Percentiles rank a stretch among this genome's conserved stretches.
Conservation (phyloP, 2,888 invertebrate genomes). For the Acrobasis consociella region DNA sequence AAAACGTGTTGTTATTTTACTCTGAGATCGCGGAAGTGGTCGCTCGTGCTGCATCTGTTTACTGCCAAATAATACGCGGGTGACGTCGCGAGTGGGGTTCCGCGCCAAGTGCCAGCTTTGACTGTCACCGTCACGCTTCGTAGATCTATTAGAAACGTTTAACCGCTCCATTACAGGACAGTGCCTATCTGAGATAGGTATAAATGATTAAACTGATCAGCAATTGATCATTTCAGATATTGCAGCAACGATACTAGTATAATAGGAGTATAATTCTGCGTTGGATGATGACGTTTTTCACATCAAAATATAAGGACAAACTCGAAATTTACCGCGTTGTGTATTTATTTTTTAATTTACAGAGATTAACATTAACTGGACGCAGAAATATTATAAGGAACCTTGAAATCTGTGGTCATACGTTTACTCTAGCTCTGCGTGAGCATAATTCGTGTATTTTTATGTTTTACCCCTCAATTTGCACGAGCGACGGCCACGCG, state of each 20-base stretch:
- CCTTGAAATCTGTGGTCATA: neutral
- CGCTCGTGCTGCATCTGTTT: conserved; percentile 6
- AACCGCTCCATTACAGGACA: too few species aligned
- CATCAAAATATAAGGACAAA: too few species aligned
- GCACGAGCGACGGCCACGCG: neutral
- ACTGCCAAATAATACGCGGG: conserved; percentile 5
- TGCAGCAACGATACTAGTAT: too few species aligned
- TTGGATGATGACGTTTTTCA: too few species aligned
- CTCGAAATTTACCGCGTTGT: too few species aligned
- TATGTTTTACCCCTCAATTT: conserved; percentile 2
- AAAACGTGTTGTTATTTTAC: conserved; percentile 12
- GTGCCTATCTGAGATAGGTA: too few species aligned
- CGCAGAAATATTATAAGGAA: neutral
- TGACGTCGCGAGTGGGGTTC: neutral
- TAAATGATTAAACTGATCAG: too few species aligned
- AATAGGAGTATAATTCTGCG: too few species aligned
- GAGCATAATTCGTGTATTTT: neutral
- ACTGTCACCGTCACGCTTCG: neutral
- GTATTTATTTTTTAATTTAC: too few species aligned
- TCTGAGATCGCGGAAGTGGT: conserved; percentile 2
- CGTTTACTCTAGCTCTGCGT: neutral
- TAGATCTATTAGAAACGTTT: too few species aligned
- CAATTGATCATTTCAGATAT: too few species aligned
- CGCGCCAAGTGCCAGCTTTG: neutral
- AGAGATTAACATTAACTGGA: too few species aligned